Conservation (phyloP, 2,113 vertebrate species). For the Myotis brandtii region DNA sequence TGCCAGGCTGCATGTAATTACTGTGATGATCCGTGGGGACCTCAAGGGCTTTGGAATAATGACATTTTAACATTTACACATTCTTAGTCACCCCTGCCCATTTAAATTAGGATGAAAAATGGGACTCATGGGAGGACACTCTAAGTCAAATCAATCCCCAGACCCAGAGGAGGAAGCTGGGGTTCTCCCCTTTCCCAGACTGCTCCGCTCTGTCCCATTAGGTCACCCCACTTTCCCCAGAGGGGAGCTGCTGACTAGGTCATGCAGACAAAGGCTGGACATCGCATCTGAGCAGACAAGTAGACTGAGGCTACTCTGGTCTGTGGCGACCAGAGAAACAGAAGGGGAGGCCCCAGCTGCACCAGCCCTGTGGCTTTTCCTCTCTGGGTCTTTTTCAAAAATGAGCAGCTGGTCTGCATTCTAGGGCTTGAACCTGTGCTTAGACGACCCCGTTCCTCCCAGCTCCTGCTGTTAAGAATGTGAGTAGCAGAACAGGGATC, state of each 20-base stretch:
- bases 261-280: not conserved
- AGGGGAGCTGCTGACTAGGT: not conserved
- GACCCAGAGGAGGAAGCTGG: not conserved
- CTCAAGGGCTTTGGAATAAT: conserved; percentile 28
- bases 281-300: not conserved
- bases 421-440: not conserved
- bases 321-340: not conserved
- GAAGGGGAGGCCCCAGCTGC: not conserved
- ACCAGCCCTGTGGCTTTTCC: not conserved
- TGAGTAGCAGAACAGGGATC: not conserved
- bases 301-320: not conserved
- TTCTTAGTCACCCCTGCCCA: not conserved
- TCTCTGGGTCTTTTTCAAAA: not conserved
- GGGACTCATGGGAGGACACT: not conserved
- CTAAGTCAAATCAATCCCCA: not conserved
- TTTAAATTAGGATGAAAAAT: not conserved
- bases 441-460: not conserved
- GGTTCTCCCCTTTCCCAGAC: not conserved
- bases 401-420: not conserved
- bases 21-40: not conserved
- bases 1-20: conserved; percentile 4
- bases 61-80: conserved; percentile 21
- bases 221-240: not conserved
- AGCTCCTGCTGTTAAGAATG: not conserved
- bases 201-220: not conserved